These are phyloP conservation scores for Cantharis lateralis DNA, from an alignment of 2,888 invertebrate genomes.

Conservation along the genomic window DNA sequence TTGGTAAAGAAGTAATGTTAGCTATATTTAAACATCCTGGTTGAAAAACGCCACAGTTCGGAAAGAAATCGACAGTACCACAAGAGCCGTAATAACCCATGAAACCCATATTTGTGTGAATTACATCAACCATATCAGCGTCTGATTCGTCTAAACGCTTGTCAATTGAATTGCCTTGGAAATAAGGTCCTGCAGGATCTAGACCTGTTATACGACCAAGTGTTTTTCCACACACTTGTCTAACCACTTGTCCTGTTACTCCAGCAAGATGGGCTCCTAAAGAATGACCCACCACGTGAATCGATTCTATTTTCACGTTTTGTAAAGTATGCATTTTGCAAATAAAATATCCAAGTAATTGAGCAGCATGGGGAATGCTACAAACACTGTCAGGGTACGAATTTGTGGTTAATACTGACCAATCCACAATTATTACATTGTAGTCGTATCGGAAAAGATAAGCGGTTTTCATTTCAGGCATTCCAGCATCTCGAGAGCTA, in stretches of 20 bases:
- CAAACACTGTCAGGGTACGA: conserved; percentile 1
- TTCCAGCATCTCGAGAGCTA: neutral
- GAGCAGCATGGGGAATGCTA: neutral
- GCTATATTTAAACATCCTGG: conserved; percentile 1
- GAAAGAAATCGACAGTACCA: conserved; percentile 6
- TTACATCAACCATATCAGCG: conserved; percentile 5
- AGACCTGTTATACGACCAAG: conserved; percentile 9
- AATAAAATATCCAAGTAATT: neutral
- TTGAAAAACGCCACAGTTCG: conserved; percentile 7
- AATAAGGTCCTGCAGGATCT: conserved; percentile 11
- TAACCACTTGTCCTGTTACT: neutral
- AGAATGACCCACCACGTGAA: conserved; percentile 8
- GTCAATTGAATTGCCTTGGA: neutral
- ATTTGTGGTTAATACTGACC: neutral
- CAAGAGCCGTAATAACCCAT: neutral
- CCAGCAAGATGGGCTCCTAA: conserved; percentile 7
- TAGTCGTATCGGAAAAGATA: conserved; percentile 9
- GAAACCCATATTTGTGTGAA: conserved; percentile 1
- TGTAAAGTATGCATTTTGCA: neutral
- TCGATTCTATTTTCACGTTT: neutral
- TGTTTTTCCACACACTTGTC: neutral
- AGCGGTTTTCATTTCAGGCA: conserved; percentile 6
- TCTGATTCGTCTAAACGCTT: neutral
- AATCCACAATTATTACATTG: conserved; percentile 11
- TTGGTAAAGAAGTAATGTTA: neutral